Conservation (phyloP, 2,888 invertebrate genomes). For the Mycalesis mineus region DNA sequence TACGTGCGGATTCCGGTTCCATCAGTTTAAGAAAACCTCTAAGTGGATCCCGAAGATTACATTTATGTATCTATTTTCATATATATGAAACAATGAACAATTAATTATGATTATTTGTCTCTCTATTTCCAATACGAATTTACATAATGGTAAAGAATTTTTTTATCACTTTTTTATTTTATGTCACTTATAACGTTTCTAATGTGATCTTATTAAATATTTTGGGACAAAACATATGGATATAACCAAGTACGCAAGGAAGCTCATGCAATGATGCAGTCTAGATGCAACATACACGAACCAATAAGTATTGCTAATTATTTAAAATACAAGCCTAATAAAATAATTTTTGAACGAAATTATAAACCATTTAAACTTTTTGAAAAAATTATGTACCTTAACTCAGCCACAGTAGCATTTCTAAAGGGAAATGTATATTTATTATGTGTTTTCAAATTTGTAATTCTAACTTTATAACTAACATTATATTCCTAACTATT, state of each 20-base stretch:
- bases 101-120: no score
- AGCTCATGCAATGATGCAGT: conserved; percentile 19
- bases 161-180: no score
- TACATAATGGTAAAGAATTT: no score
- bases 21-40: no score
- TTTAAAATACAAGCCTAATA: not conserved
- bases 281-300: not conserved
- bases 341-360: not conserved
- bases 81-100: no score
- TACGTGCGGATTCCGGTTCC: no score
- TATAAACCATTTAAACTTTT: conserved; percentile 9
- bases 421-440: conserved; percentile 29
- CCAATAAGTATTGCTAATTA: not conserved
- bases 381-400: conserved; percentile 28
- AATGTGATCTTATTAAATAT: not conserved
- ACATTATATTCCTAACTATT: not conserved
- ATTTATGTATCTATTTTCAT: no score
- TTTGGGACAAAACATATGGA: not conserved
- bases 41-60: no score
- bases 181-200: no score
- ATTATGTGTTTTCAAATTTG: not conserved
- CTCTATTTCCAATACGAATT: no score
- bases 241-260: conserved; percentile 15
- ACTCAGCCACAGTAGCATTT: conserved; percentile 35
- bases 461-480: not conserved